Evolutionary conservation across 2,888 invertebrate genomes (phyloP).

Genomic region (Dicyrtoma fusca): DNA sequence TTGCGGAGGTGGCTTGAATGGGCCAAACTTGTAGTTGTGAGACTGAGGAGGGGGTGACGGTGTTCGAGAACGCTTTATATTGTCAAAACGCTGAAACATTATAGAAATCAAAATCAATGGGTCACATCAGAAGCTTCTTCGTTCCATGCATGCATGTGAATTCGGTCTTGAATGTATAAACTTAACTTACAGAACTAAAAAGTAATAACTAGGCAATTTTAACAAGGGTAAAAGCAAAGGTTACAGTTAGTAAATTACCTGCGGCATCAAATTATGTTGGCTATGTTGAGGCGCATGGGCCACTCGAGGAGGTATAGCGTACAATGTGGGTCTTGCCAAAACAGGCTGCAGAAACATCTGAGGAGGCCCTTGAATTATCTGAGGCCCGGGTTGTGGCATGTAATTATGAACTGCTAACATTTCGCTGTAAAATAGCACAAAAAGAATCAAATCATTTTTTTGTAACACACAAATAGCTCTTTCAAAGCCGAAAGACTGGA

Average conservation of each 20-base stretch:
- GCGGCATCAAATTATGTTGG: constrained; percentile 60
- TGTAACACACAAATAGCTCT: background rate
- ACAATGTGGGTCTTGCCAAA: constrained; percentile 58
- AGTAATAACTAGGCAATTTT: too few relatives aligned
- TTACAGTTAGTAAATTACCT: too few relatives aligned
- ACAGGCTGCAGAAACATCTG: constrained; percentile 69
- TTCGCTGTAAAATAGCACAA: constrained; percentile 52
- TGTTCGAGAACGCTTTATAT: constrained; percentile 69
- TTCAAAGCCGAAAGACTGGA: background rate
- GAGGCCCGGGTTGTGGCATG: constrained; percentile 56
- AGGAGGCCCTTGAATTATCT: constrained; percentile 65
- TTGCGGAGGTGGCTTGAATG: constrained; percentile 62
- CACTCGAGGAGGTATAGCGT: constrained; percentile 61
- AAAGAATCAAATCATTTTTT: background rate
- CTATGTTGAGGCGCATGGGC: constrained; percentile 57
- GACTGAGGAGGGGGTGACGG: constrained; percentile 65
- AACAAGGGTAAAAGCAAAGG: too few relatives aligned
- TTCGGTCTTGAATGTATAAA: background rate
- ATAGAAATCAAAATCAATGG: too few relatives aligned
- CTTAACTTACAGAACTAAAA: too few relatives aligned
- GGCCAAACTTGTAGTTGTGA: constrained; percentile 65
- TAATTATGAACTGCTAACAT: constrained; percentile 57
- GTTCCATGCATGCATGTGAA: too few relatives aligned
- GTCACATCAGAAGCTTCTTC: background rate
- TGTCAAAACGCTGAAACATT: constrained; percentile 60